A percentile compares a stretch with the other conserved stretches of the same genome.
Conservation (phyloP, 2,113 vertebrate genomes). For the Melospiza melodia region DNA sequence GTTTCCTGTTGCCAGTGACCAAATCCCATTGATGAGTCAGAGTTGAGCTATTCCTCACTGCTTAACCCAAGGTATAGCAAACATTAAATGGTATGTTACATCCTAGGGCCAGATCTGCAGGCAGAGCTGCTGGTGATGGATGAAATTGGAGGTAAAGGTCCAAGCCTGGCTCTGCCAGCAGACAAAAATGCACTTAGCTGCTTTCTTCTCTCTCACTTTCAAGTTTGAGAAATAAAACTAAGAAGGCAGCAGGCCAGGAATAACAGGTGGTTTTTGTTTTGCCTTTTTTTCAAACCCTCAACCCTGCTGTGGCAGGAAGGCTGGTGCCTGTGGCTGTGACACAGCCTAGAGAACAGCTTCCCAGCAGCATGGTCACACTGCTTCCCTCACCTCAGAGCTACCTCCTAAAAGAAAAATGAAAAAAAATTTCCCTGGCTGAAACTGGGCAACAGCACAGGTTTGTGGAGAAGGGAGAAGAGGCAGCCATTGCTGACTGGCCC, state of each 20-base stretch:
- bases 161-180: neutral
- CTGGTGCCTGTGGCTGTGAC: neutral
- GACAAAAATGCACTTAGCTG: neutral
- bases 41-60: neutral
- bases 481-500: neutral
- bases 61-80: neutral
- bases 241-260: neutral
- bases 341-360: neutral
- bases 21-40: neutral
- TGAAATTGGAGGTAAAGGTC: neutral
- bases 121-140: neutral
- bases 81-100: neutral
- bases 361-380: neutral
- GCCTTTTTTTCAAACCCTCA: neutral
- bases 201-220: neutral
- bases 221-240: neutral
- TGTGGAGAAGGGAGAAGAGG: neutral
- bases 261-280: neutral
- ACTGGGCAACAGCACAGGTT: fast-evolving
- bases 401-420: neutral
- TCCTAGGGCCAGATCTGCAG: neutral
- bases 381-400: neutral
- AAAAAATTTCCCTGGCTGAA: neutral
- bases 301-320: neutral
- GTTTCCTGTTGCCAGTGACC: neutral